Evolutionary conservation across 2,113 vertebrate species (phyloP).

Genomic region (Catagonus wagneri): DNA sequence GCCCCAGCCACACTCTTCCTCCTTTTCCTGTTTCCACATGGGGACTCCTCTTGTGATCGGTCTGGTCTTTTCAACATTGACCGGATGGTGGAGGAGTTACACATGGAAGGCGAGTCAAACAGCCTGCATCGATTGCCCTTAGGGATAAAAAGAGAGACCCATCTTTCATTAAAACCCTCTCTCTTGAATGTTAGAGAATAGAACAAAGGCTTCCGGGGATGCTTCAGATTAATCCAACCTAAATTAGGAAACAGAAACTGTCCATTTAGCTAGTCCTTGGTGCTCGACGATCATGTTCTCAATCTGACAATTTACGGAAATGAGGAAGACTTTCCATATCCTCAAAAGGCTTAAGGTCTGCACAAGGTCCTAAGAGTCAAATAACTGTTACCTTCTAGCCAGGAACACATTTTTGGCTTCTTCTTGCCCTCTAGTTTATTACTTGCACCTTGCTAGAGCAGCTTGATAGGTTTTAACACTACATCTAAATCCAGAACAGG

Average conservation of each 20-base stretch:
- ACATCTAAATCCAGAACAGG: not conserved
- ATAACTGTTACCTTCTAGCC: not conserved
- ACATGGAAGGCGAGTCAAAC: constrained; percentile 88
- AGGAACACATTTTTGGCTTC: not conserved
- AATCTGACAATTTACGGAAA: not conserved
- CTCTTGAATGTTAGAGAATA: not conserved
- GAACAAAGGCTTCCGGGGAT: not conserved
- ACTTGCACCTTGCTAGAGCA: not conserved
- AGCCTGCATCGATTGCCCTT: constrained; percentile 80
- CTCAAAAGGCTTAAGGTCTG: not conserved
- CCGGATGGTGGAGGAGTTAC: constrained; percentile 72
- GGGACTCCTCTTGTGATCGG: constrained; percentile 89
- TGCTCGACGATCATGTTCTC: not conserved
- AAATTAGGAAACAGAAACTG: not conserved
- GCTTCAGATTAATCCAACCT: not conserved
- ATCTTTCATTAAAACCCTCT: constrained; percentile 1
- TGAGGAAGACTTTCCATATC: not conserved
- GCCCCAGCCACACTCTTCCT: constrained; percentile 88
- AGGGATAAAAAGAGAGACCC: not conserved
- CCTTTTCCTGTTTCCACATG: constrained; percentile 90
- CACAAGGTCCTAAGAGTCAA: not conserved
- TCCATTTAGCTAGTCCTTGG: not conserved
- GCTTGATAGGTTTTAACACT: not conserved
- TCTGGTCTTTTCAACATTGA: constrained; percentile 90
- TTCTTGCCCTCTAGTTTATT: not conserved